Percentiles rank a stretch among this genome's conserved stretches.
Conservation (phyloP, 2,888 invertebrate genomes). For the Luffia ferchaultella region DNA sequence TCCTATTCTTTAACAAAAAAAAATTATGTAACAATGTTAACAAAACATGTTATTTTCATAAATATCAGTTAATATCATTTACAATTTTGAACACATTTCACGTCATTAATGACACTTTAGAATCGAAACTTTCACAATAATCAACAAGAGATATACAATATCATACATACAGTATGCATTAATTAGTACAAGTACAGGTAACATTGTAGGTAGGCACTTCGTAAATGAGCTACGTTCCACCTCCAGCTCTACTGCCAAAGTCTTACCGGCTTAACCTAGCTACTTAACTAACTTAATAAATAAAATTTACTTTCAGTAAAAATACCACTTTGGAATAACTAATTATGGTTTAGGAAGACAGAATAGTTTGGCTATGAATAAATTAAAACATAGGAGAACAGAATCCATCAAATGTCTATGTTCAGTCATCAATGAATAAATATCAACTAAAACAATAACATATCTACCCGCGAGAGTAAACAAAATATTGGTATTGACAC, state of each 20-base stretch:
- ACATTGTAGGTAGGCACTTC: constrained; percentile 58
- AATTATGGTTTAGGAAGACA: neutral
- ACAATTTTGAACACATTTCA: constrained; percentile 58
- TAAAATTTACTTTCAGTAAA: neutral
- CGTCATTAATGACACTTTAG: constrained; percentile 23
- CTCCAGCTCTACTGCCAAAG: constrained; percentile 16
- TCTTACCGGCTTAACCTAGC: neutral
- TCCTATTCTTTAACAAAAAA: constrained; percentile 57
- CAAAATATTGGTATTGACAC: neutral
- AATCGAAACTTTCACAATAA: neutral
- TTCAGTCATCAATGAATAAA: neutral
- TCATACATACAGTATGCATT: neutral
- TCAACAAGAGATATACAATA: neutral
- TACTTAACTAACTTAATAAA: neutral
- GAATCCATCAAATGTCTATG: neutral
- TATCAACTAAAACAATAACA: neutral
- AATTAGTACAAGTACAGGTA: constrained; percentile 58
- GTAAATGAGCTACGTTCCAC: constrained; percentile 52
- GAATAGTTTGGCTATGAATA: neutral
- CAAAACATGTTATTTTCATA: constrained; percentile 50
- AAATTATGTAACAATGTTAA: constrained; percentile 62
- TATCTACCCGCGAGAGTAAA: neutral
- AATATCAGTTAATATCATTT: constrained; percentile 59
- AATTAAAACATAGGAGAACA: neutral
- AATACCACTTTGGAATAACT: neutral